A percentile compares a stretch with the other conserved stretches of the same genome.
phyloP scores from a whole-genome alignment of 1,140 invertebrate genomes.

The Aethina tumida region DNA sequence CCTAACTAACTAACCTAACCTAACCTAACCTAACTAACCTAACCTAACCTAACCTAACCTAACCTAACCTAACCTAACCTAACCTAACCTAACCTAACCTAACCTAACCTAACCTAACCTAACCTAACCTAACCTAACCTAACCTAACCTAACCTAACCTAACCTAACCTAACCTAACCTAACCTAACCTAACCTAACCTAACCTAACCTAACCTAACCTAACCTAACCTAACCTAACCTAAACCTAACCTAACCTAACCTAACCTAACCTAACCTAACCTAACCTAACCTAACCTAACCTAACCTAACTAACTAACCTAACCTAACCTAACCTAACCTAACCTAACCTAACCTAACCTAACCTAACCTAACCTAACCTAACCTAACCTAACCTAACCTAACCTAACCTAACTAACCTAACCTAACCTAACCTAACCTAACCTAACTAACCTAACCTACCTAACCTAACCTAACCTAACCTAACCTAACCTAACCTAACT shows the following conservation, averaged over 20 bases:
- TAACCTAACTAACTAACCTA: conserved; percentile 40
- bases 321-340: conserved; percentile 28
- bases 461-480: conserved; percentile 15
- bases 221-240: conserved; percentile 25
- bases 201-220: conserved; percentile 29
- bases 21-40: conserved; percentile 8
- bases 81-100: conserved; percentile 5
- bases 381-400: conserved; percentile 26
- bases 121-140: neutral
- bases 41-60: conserved; percentile 2
- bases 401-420: conserved; percentile 24
- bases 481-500: conserved; percentile 12
- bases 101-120: conserved; percentile 1
- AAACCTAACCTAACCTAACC: conserved; percentile 21
- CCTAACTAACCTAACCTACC: conserved; percentile 16
- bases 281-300: conserved; percentile 12
- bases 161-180: conserved; percentile 28
- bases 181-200: conserved; percentile 30
- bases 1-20: conserved; percentile 8
- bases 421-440: conserved; percentile 19
- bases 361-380: conserved; percentile 17
- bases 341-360: conserved; percentile 25
- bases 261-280: conserved; percentile 22
- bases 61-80: neutral
- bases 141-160: conserved; percentile 14